A percentile compares a stretch with the other conserved stretches of the same genome.
Evolutionary conservation across 2,797 vertebrate species (phyloP).

Genomic region (Pangasius krempfi): DNA sequence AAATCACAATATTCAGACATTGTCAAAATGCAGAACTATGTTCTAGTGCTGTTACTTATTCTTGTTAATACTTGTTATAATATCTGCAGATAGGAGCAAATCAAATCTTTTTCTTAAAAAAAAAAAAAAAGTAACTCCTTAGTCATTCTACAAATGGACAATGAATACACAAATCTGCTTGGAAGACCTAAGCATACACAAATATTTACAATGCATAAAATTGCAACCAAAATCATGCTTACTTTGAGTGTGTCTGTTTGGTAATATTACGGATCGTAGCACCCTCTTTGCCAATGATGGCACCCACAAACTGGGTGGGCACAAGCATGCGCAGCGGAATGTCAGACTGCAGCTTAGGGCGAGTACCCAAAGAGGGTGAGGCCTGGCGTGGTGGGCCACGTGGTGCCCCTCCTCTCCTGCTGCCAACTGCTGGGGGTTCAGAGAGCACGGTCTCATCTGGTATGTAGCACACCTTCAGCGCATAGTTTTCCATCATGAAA

Average conservation of each 20-base stretch:
- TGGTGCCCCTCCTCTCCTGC: conserved; percentile 84
- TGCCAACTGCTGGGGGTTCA: conserved; percentile 76
- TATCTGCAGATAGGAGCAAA: neutral
- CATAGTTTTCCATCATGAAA: conserved; percentile 92
- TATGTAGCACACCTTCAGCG: conserved; percentile 96
- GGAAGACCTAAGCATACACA: neutral
- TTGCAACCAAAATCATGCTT: conserved; percentile 52
- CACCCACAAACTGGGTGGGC: conserved; percentile 96
- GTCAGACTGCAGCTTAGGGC: conserved; percentile 90
- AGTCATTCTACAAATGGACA: neutral
- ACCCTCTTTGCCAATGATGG: conserved; percentile 98
- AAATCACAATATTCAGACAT: neutral
- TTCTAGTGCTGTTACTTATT: neutral
- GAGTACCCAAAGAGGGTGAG: conserved; percentile 82
- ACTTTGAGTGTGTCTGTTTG: conserved; percentile 99
- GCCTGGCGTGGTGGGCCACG: conserved; percentile 87
- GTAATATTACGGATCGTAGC: conserved; percentile 97
- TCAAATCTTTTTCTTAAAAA: neutral
- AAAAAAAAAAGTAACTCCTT: neutral
- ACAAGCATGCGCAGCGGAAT: conserved; percentile 93
- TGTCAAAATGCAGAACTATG: neutral
- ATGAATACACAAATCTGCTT: neutral
- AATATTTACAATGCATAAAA: neutral
- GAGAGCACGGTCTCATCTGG: conserved; percentile 87
- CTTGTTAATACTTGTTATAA: neutral